Percentiles rank a stretch among this genome's conserved stretches.
Conservation (phyloP, 2,888 invertebrate species). For the Tetranychus piercei region DNA sequence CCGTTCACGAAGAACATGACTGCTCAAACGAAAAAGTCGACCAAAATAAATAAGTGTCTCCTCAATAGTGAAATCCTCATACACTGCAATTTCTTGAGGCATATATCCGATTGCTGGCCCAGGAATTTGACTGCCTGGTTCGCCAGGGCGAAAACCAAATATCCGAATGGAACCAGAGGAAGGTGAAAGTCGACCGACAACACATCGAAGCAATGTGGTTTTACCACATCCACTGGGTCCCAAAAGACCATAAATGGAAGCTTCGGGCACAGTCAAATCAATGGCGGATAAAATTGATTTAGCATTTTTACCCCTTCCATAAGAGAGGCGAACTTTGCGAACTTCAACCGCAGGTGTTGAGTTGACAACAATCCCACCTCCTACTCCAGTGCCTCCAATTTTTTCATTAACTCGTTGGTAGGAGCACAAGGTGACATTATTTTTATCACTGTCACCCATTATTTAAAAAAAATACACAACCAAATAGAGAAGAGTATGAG, state of each 20-base stretch:
- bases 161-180: conserved; percentile 76
- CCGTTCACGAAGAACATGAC: conserved; percentile 47
- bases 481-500: no score
- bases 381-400: neutral
- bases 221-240: conserved; percentile 95
- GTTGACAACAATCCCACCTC: no score
- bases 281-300: conserved; percentile 70
- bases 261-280: conserved; percentile 80
- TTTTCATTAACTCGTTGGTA: conserved; percentile 13
- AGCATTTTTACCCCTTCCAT: conserved; percentile 66
- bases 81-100: conserved; percentile 43
- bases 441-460: conserved; percentile 3
- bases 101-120: conserved; percentile 86
- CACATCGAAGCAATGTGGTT: conserved; percentile 74
- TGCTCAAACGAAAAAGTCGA: conserved; percentile 81
- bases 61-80: conserved; percentile 54
- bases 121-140: conserved; percentile 72
- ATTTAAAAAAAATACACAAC: no score
- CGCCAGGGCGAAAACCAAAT: conserved; percentile 71
- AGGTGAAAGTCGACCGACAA: conserved; percentile 65
- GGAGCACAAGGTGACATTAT: conserved; percentile 20
- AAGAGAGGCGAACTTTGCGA: conserved; percentile 68
- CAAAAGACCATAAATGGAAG: conserved; percentile 59
- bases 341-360: conserved; percentile 51
- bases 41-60: conserved; percentile 94